Evolutionary conservation across 2,113 vertebrate genomes (phyloP).

Genomic region (Melanerpes aurifrons): DNA sequence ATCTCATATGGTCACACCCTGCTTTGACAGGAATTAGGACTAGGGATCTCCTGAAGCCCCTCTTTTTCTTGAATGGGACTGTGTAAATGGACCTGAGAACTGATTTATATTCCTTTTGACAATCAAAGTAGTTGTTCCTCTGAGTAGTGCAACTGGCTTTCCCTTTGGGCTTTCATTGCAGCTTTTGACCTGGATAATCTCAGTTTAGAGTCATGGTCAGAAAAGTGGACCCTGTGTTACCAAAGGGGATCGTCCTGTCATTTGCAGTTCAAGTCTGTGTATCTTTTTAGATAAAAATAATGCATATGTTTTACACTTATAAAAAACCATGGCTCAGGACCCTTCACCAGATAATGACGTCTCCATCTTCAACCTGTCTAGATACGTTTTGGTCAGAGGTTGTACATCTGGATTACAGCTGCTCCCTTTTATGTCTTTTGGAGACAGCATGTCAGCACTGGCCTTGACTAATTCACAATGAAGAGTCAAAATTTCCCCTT

Average conservation of each 20-base stretch:
- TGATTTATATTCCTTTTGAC: not conserved
- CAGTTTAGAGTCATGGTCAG: not conserved
- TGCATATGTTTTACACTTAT: not conserved
- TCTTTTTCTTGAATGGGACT: not conserved
- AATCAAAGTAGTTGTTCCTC: not conserved
- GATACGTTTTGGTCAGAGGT: not conserved
- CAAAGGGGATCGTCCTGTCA: not conserved
- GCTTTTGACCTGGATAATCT: not conserved
- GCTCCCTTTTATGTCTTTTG: not conserved
- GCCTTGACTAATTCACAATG: not conserved
- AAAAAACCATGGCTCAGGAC: not conserved
- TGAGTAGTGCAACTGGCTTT: not conserved
- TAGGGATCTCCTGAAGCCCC: not conserved
- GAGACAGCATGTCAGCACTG: not conserved
- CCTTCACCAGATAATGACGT: not conserved
- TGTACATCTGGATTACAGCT: not conserved
- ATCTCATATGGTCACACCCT: not conserved
- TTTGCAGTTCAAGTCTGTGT: not conserved
- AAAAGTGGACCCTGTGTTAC: not conserved
- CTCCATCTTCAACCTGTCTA: not conserved
- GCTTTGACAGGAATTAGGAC: not conserved
- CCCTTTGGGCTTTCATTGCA: not conserved
- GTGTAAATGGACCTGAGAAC: fast-evolving
- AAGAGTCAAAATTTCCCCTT: not conserved
- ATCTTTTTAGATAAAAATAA: not conserved